These are phyloP conservation scores for Corvus moneduloides DNA, from an alignment of 2,113 vertebrate species.

Conservation along the genomic window DNA sequence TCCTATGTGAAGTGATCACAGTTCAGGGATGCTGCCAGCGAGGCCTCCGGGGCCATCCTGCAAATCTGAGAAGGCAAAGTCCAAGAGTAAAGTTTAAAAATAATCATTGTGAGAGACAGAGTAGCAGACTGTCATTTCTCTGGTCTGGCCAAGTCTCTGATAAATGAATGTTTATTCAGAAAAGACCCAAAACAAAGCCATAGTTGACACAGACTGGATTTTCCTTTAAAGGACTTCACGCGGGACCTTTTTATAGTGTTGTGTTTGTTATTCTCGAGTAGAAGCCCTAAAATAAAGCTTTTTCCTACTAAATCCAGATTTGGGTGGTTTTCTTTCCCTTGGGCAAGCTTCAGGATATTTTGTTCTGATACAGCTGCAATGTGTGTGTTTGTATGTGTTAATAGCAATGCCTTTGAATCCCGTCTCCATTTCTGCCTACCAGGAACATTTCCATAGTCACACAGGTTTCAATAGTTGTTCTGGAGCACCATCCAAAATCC, in stretches of 20 bases:
- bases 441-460: neutral
- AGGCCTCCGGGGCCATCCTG: neutral
- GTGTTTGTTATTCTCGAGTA: constrained; percentile 32
- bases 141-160: constrained; percentile 35
- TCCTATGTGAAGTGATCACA: neutral
- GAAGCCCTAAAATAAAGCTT: constrained; percentile 22
- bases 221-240: constrained; percentile 38
- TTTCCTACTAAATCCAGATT: neutral
- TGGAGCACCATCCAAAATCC: neutral
- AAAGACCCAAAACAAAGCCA: constrained; percentile 51
- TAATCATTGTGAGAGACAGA: neutral
- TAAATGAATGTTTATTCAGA: constrained; percentile 53
- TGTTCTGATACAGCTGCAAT: neutral
- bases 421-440: neutral
- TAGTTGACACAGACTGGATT: neutral
- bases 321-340: neutral
- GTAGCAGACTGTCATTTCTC: neutral
- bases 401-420: neutral
- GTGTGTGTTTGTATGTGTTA: neutral
- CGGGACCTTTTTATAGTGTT: constrained; percentile 4
- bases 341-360: neutral
- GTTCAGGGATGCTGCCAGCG: neutral
- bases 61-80: neutral
- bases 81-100: constrained; percentile 25
- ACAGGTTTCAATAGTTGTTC: neutral